Evolutionary conservation across 2,113 vertebrate genomes (phyloP), one percentile per base, ranked within the genome.

Genomic region (Anolis carolinensis): DNA sequence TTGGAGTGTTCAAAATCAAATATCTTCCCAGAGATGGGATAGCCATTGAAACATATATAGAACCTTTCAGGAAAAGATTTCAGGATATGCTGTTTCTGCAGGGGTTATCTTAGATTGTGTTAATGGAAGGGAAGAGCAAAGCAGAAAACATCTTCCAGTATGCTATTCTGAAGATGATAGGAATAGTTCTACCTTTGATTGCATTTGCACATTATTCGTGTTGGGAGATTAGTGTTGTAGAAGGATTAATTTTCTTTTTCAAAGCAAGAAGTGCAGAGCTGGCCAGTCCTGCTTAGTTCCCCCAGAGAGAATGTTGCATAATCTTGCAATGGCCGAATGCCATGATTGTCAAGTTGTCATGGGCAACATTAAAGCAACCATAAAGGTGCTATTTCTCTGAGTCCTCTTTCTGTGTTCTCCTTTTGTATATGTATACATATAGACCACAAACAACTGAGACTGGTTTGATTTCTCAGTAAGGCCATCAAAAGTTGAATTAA

Each of bases 401-500:
- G 11, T 7, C 85, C 74, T 39, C 63, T 86, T 86, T 76, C 30
- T 55, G 32, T 80, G 27, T 10, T 36, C 55, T 11, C 8, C 8
- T 68, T 18, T 70, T 9, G 9, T 84, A 20, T 65, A 20, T 25
- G 16, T 8, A 48, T 10, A 34, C 36, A 48, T 32, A 21, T 0
- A 59, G 72, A 79, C 86, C 39, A 83, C 30, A 87, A 82, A 74
- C 77, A 34, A 36, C 48, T 92, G 87, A 68, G 90, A 90, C 25
- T 83, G 52, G 0, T 90, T 91, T 83, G 83, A 80, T 68, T 90
- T 93, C 0, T 0, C 86, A 34, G 62, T 71, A 86, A 65, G 74
- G 32, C n/a, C 62, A 77, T 52, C 73, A 39, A 30, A 30, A 84
- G 9, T 5, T 88, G 82, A 85, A 39, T 92, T 91, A 86, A 88